phyloP scores from a whole-genome alignment of 2,113 vertebrate species.

The Progne subis region DNA sequence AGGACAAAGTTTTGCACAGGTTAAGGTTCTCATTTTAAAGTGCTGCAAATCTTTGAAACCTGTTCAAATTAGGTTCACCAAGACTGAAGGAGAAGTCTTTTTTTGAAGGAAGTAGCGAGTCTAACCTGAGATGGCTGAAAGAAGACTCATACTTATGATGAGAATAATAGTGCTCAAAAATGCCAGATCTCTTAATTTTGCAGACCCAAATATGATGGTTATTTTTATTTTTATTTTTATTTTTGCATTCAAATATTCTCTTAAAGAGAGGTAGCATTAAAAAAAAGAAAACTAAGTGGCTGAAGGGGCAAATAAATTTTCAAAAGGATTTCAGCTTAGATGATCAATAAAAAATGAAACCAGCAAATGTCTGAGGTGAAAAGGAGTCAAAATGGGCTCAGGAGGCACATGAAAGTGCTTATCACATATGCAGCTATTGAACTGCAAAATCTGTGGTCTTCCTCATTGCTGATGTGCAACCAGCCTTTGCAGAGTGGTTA shows the following conservation, averaged over 20 bases:
- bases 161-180: not conserved
- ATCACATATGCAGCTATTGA: not conserved
- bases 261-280: not conserved
- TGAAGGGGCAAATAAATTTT: not conserved
- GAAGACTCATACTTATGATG: not conserved
- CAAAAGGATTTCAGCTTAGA: not conserved
- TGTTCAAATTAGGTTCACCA: not conserved
- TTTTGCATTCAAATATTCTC: not conserved
- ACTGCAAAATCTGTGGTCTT: not conserved
- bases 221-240: not conserved
- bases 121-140: not conserved
- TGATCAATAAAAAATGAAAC: not conserved
- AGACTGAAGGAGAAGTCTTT: not conserved
- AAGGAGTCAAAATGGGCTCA: not conserved
- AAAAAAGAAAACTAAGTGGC: not conserved
- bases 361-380: not conserved
- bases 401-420: not conserved
- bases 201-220: not conserved
- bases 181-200: not conserved
- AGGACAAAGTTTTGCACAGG: not conserved
- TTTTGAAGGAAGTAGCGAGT: not conserved
- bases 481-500: not conserved
- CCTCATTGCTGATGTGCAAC: not conserved
- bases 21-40: not conserved
- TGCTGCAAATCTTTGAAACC: not conserved